Percentiles rank a stretch among this genome's conserved stretches.
phyloP scores from a whole-genome alignment of 2,888 invertebrate species.

The Amphimallon solstitiale region DNA sequence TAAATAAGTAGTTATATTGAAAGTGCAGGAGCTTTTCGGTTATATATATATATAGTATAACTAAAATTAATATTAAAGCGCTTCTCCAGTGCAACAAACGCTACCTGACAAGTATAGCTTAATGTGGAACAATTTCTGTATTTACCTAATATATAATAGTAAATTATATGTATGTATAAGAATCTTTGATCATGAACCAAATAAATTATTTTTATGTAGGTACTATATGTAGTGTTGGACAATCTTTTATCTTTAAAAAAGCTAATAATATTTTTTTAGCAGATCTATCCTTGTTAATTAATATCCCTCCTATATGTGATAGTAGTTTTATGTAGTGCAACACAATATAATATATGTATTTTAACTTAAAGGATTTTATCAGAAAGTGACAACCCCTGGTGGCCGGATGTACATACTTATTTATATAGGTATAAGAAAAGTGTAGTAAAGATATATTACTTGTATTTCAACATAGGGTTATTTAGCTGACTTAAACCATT shows the following conservation, averaged over 20 bases:
- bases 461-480: not conserved
- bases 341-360: not conserved
- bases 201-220: not conserved
- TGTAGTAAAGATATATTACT: not conserved
- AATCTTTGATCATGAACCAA: not conserved
- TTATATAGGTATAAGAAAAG: not conserved
- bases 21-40: no score
- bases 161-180: no score
- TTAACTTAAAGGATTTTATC: not conserved
- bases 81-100: no score
- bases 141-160: no score
- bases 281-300: not conserved
- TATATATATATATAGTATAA: no score
- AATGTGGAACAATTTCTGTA: no score
- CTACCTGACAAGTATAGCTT: no score
- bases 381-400: no score
- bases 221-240: not conserved
- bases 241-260: not conserved
- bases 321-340: conserved; percentile 19
- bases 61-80: no score
- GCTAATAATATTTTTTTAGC: not conserved
- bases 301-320: conserved; percentile 20
- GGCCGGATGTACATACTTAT: not conserved
- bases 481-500: not conserved
- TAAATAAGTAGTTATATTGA: no score